These are phyloP conservation scores for Pharmacophagus antenor DNA, from an alignment of 2,888 invertebrate genomes.

Conservation along the genomic window DNA sequence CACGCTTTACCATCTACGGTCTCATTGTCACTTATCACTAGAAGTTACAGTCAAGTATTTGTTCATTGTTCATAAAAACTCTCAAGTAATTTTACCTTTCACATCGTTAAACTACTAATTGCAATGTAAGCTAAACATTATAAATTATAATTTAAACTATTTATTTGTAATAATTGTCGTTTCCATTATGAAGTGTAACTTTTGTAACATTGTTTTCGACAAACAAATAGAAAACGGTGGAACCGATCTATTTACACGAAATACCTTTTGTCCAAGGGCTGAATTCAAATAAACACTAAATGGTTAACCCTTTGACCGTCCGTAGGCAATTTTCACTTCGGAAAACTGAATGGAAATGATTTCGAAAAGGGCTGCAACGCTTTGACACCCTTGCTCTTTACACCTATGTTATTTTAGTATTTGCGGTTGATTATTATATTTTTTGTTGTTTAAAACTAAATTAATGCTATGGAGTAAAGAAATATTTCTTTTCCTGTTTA, in stretches of 20 bases:
- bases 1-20: too few relatives aligned
- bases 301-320: slow-evolving; percentile 79
- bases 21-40: too few relatives aligned
- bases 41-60: too few relatives aligned
- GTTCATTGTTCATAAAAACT: too few relatives aligned
- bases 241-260: slow-evolving; percentile 70
- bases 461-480: background rate
- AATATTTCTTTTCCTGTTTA: too few relatives aligned
- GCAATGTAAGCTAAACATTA: background rate
- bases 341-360: slow-evolving; percentile 77
- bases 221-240: slow-evolving; percentile 70
- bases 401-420: slow-evolving; percentile 28
- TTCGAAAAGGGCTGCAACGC: slow-evolving; percentile 62
- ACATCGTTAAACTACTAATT: background rate
- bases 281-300: slow-evolving; percentile 72
- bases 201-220: slow-evolving; percentile 35
- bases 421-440: slow-evolving; percentile 16
- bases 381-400: slow-evolving; percentile 42
- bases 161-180: background rate
- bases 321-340: slow-evolving; percentile 76
- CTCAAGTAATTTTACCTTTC: background rate
- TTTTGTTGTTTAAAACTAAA: background rate
- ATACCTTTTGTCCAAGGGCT: slow-evolving; percentile 25
- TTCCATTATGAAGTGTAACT: slow-evolving; percentile 16
- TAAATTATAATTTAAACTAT: background rate